Conservation (phyloP, 2,888 invertebrate species). For the Caenorhabditis sp. region DNA sequence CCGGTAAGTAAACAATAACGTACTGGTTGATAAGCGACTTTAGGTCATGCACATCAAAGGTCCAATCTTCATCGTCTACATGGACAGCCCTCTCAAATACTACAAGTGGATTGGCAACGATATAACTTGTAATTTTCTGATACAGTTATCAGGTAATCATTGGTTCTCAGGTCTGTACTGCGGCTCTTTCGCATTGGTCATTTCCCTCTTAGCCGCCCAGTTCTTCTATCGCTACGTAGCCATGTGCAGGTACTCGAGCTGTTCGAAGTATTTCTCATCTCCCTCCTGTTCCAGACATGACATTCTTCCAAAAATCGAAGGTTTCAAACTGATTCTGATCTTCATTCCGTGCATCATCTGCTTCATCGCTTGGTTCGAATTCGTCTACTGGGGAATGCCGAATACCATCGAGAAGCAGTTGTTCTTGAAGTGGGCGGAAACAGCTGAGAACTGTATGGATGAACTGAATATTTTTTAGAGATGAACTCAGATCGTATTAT, state of each 20-base stretch:
- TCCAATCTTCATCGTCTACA: conserved; percentile 35
- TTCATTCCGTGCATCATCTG: conserved; percentile 45
- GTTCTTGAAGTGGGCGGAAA: conserved; percentile 31
- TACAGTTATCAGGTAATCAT: neutral
- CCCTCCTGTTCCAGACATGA: no score
- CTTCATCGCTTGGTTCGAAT: conserved; percentile 46
- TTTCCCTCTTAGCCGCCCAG: conserved; percentile 44
- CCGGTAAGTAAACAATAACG: conserved; percentile 13
- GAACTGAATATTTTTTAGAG: no score
- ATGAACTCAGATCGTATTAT: conserved; percentile 30
- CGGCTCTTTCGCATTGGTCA: conserved; percentile 45
- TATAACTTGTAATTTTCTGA: conserved; percentile 19
- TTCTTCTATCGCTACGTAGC: conserved; percentile 46
- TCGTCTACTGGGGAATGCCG: conserved; percentile 54
- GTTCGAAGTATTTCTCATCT: no score
- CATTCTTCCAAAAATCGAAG: conserved; percentile 33
- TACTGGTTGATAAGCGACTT: neutral
- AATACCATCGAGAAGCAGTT: conserved; percentile 45
- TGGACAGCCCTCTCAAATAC: conserved; percentile 49
- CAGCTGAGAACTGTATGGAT: no score
- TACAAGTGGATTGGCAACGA: conserved; percentile 34
- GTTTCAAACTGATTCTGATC: conserved; percentile 29
- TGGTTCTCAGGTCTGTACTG: conserved; percentile 38
- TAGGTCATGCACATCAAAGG: conserved; percentile 57
- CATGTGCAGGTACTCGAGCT: no score